These are phyloP conservation scores for Mastomys natalensis DNA, from an alignment of 2,113 vertebrate species.

Conservation along the genomic window DNA sequence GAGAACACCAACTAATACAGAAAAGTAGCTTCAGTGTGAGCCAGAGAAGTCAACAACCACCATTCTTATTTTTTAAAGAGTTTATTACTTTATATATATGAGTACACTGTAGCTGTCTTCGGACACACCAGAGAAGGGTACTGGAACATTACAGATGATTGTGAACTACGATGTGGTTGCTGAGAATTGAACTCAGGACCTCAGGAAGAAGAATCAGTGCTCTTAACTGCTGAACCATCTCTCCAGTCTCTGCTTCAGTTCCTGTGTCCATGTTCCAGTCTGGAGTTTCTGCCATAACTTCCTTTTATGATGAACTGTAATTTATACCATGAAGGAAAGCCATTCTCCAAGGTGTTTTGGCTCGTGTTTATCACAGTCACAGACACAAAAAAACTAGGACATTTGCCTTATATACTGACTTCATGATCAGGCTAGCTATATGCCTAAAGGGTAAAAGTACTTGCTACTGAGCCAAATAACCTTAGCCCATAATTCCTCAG, in stretches of 20 bases:
- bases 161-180: too few relatives aligned
- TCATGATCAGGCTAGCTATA: background rate
- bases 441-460: background rate
- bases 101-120: too few relatives aligned
- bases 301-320: background rate
- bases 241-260: background rate
- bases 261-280: background rate
- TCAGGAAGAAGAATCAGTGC: too few relatives aligned
- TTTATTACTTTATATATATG: too few relatives aligned
- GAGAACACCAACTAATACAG: background rate
- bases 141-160: too few relatives aligned
- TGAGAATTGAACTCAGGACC: too few relatives aligned
- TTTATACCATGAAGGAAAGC: background rate
- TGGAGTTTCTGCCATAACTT: background rate
- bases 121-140: too few relatives aligned
- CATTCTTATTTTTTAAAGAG: background rate
- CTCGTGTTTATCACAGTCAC: background rate
- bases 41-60: background rate
- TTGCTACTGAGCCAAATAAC: background rate
- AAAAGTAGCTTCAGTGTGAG: background rate
- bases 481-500: background rate
- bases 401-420: background rate
- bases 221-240: too few relatives aligned
- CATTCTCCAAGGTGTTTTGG: background rate
- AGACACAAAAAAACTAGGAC: background rate